Conservation (phyloP, 1,140 invertebrate species). For the Argopecten irradians region DNA sequence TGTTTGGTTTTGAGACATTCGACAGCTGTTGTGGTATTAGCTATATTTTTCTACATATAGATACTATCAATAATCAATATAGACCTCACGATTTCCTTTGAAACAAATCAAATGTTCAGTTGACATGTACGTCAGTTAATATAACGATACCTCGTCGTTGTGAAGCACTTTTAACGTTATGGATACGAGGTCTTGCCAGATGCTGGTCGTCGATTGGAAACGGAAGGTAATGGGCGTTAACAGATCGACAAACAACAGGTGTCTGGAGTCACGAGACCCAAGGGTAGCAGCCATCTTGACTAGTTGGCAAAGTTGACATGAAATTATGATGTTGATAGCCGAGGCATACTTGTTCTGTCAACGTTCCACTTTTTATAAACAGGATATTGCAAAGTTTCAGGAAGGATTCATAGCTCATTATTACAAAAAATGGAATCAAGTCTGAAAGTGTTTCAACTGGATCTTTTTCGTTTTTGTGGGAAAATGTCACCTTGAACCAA, state of each 20-base stretch:
- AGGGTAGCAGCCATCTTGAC: neutral
- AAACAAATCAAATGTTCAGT: neutral
- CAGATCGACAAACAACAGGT: neutral
- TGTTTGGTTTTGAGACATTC: slow-evolving; percentile 1
- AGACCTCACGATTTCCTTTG: neutral
- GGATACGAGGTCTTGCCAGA: neutral
- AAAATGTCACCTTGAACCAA: no score
- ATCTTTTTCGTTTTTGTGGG: no score
- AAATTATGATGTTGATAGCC: neutral
- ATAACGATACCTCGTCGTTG: neutral
- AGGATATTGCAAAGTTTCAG: neutral
- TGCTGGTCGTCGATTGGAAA: neutral
- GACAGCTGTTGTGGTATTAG: neutral
- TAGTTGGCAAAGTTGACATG: neutral
- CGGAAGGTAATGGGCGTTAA: neutral
- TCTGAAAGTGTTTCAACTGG: no score
- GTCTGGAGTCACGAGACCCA: neutral
- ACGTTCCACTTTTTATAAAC: neutral
- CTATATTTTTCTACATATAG: neutral
- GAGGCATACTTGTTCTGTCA: neutral
- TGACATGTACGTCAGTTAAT: neutral
- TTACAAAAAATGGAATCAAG: no score
- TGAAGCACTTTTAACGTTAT: neutral
- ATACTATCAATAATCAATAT: neutral
- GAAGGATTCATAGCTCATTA: no score